Conservation (phyloP, 2,888 invertebrate species). For the Mesochorus sp. region DNA sequence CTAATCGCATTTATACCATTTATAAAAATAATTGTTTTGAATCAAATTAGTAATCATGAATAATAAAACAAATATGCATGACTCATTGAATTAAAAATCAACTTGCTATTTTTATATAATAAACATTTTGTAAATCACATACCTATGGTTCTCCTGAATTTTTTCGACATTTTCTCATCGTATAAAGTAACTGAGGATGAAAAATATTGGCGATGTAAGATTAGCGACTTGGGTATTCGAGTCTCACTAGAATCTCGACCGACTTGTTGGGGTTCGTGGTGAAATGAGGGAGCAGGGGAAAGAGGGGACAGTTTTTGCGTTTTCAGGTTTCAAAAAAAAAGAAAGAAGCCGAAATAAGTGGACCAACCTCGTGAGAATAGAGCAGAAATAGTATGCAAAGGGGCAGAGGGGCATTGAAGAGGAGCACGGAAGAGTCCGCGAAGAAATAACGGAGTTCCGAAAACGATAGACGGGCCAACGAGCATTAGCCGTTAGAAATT, state of each 20-base stretch:
- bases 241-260: slow-evolving; percentile 65
- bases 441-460: slow-evolving; percentile 76
- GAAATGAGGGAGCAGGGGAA: neutral
- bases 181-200: neutral
- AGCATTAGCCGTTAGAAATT: slow-evolving; percentile 79
- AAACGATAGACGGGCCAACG: slow-evolving; percentile 72
- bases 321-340: slow-evolving; percentile 21
- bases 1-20: too few relatives aligned
- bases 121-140: neutral
- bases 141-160: neutral
- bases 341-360: slow-evolving; percentile 35
- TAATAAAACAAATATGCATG: neutral
- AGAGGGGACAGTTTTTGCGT: slow-evolving; percentile 11
- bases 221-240: neutral
- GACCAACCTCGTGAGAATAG: slow-evolving; percentile 38
- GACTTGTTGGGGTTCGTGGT: slow-evolving; percentile 65
- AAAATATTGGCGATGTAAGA: slow-evolving; percentile 1
- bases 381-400: slow-evolving; percentile 22
- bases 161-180: neutral
- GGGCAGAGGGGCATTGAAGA: slow-evolving; percentile 23
- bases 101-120: neutral
- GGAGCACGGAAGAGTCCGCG: slow-evolving; percentile 55
- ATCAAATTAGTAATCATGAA: neutral
- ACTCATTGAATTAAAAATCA: neutral
- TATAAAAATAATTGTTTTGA: neutral